phyloP scores from a whole-genome alignment of 1,140 invertebrate species.

The Thaumetopoea pityocampa region DNA sequence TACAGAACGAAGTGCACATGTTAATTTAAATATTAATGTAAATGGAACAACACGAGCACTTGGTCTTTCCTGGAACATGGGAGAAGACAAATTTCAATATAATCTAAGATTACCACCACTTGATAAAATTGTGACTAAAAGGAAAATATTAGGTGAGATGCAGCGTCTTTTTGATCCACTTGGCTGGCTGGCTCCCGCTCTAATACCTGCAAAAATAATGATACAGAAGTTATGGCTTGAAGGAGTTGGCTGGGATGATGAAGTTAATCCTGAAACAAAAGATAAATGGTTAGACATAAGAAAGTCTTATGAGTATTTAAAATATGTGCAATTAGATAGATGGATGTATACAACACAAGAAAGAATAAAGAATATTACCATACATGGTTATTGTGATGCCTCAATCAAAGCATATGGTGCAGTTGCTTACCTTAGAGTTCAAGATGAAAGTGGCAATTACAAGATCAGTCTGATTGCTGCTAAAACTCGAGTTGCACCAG shows the following conservation, averaged over 20 bases:
- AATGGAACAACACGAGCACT: slow-evolving; percentile 34
- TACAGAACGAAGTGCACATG: slow-evolving; percentile 13
- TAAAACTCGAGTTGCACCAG: slow-evolving; percentile 7
- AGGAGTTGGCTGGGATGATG: slow-evolving; percentile 15
- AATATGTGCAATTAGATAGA: slow-evolving; percentile 2
- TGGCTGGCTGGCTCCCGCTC: slow-evolving; percentile 21
- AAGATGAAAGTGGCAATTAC: neutral
- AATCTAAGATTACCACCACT: slow-evolving; percentile 16
- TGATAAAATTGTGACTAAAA: slow-evolving; percentile 33
- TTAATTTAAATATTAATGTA: slow-evolving; percentile 20
- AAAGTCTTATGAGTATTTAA: slow-evolving; percentile 4
- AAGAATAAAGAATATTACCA: neutral
- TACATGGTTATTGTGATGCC: neutral
- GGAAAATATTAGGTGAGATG: slow-evolving; percentile 42
- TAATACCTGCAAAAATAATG: slow-evolving; percentile 11
- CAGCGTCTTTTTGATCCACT: slow-evolving; percentile 42
- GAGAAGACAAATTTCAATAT: slow-evolving; percentile 34
- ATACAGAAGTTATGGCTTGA: slow-evolving; percentile 16
- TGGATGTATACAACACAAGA: slow-evolving; percentile 3
- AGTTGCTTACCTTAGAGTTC: neutral
- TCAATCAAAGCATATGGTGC: neutral
- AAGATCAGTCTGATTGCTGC: slow-evolving; percentile 2
- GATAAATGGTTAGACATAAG: slow-evolving; percentile 14
- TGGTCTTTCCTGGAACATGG: slow-evolving; percentile 36
- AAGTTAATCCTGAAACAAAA: slow-evolving; percentile 6